Percentiles rank a stretch among this genome's conserved stretches.
Evolutionary conservation across 1,140 invertebrate species (phyloP).

Genomic region (Saccostrea cuccullata): DNA sequence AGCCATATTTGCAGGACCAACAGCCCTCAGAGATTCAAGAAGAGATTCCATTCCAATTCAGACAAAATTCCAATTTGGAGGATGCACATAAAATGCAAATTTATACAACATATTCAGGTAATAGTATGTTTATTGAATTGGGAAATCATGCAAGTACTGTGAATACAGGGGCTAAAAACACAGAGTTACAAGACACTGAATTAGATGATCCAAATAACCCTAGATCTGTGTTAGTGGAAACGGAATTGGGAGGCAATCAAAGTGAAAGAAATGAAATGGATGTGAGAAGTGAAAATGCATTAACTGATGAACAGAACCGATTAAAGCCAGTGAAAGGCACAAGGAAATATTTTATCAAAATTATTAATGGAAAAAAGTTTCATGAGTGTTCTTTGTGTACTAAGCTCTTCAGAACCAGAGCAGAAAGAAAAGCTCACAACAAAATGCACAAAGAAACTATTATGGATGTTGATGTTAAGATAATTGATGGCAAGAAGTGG

Average conservation of each 20-base stretch:
- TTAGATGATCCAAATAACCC: background rate
- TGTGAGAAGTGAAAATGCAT: background rate
- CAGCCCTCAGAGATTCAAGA: background rate
- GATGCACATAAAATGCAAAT: background rate
- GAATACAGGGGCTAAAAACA: background rate
- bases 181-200: background rate
- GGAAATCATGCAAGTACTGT: background rate
- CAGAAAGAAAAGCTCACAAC: slow-evolving; percentile 25
- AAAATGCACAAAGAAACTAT: slow-evolving; percentile 24
- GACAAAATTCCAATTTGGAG: background rate
- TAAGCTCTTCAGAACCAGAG: slow-evolving; percentile 27
- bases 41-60: background rate
- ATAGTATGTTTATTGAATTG: slow-evolving; percentile 16
- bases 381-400: slow-evolving; percentile 24
- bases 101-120: background rate
- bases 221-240: background rate
- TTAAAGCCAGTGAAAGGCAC: slow-evolving; percentile 1
- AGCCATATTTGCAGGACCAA: background rate
- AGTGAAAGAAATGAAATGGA: background rate
- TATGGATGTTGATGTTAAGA: slow-evolving; percentile 27
- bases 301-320: slow-evolving; percentile 3
- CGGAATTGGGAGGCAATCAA: background rate
- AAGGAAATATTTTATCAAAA: slow-evolving; percentile 31
- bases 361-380: slow-evolving; percentile 34
- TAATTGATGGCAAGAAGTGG: slow-evolving; percentile 41